These are phyloP conservation scores for Dolichoris vasculosae DNA, from an alignment of 1,140 invertebrate species.

Conservation along the genomic window DNA sequence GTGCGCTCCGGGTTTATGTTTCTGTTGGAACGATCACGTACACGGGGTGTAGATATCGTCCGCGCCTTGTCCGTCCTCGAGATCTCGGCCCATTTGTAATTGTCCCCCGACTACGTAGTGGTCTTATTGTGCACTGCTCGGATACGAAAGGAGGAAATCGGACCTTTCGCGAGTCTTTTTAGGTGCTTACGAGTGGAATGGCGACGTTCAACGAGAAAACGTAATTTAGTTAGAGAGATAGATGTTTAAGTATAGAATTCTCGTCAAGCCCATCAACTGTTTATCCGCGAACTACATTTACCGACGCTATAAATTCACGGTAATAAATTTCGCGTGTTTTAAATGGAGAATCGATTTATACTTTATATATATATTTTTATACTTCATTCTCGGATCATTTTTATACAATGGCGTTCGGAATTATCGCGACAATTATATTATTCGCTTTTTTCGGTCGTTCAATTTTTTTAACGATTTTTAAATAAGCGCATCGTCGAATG, in stretches of 20 bases:
- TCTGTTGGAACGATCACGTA: constrained; percentile 55
- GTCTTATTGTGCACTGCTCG: background rate
- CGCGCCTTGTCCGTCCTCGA: constrained; percentile 54
- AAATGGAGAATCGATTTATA: background rate
- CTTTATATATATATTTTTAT: background rate
- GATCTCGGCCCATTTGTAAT: constrained; percentile 62
- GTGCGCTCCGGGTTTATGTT: constrained; percentile 59
- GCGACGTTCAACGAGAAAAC: background rate
- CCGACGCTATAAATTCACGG: background rate
- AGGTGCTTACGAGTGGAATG: background rate
- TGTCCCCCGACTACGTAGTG: constrained; percentile 49
- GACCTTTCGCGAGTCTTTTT: constrained; percentile 17
- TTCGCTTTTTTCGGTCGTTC: too few species aligned
- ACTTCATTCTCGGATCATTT: background rate
- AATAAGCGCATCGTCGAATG: too few species aligned
- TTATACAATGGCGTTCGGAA: too few species aligned
- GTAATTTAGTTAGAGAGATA: constrained; percentile 13
- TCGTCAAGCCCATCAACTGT: background rate
- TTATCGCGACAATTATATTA: too few species aligned
- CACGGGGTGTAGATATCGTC: constrained; percentile 57
- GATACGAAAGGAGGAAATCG: constrained; percentile 55
- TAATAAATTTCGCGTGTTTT: background rate
- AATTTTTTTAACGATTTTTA: too few species aligned
- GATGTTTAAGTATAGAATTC: background rate
- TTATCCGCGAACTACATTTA: background rate